Conservation (phyloP, 2,113 vertebrate species). For the Lota lota region DNA sequence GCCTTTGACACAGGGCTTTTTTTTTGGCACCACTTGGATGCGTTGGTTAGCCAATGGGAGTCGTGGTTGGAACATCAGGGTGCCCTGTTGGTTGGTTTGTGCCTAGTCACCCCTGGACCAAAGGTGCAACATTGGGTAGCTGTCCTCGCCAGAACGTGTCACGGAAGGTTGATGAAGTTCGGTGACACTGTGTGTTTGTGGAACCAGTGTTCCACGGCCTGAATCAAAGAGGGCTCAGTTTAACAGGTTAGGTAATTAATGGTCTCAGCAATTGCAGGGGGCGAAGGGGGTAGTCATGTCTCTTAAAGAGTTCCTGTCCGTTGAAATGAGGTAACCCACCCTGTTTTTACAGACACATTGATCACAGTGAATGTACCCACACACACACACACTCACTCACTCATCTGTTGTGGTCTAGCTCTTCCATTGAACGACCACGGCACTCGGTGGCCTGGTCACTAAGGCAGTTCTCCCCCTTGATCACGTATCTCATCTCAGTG, state of each 20-base stretch:
- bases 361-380: too few species aligned
- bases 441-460: conserved; percentile 10
- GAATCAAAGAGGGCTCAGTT: conserved; percentile 34
- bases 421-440: conserved; percentile 16
- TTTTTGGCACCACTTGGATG: conserved; percentile 11
- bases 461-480: conserved; percentile 29
- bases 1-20: conserved; percentile 26
- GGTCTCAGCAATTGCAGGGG: conserved; percentile 28
- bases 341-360: too few species aligned
- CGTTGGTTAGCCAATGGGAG: conserved; percentile 2
- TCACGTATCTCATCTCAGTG: conserved; percentile 13
- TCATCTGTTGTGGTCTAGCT: conserved; percentile 15
- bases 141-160: not conserved
- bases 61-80: conserved; percentile 19
- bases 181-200: not conserved
- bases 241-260: conserved; percentile 25
- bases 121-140: conserved; percentile 2
- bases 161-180: not conserved
- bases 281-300: not conserved
- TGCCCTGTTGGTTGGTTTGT: conserved; percentile 17
- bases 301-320: conserved; percentile 23
- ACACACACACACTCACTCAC: conserved; percentile 2
- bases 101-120: not conserved
- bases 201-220: conserved; percentile 16
- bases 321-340: too few species aligned